phyloP scores from a whole-genome alignment of 2,888 invertebrate genomes.

The Pocota personata region DNA sequence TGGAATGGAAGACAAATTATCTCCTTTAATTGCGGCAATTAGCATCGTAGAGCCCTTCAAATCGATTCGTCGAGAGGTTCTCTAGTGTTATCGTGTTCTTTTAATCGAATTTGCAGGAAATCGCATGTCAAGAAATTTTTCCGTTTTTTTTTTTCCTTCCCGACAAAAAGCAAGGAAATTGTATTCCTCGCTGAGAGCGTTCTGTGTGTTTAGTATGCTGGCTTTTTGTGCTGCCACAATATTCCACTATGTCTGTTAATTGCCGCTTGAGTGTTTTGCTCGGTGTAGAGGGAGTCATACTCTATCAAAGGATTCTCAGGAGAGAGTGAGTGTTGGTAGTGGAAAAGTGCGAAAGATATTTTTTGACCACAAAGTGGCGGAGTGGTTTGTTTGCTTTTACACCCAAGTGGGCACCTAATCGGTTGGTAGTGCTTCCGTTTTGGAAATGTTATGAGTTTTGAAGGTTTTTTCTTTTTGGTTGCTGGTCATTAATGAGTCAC shows the following conservation, averaged over 20 bases:
- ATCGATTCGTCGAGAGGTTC: conserved; percentile 26
- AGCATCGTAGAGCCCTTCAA: conserved; percentile 32
- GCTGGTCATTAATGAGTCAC: not conserved
- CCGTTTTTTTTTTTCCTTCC: not conserved
- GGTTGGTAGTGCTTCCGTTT: not conserved
- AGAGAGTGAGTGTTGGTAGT: not conserved
- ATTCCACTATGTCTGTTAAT: conserved; percentile 25
- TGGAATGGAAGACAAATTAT: conserved; percentile 47
- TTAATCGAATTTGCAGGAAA: conserved; percentile 56
- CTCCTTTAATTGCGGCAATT: conserved; percentile 58
- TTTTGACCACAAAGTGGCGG: conserved; percentile 41
- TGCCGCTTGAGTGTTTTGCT: conserved; percentile 17
- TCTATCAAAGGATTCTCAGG: conserved; percentile 28
- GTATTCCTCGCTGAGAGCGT: not conserved
- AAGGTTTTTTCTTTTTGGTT: not conserved
- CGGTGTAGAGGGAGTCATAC: not conserved
- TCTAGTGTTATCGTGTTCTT: conserved; percentile 39
- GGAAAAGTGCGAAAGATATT: conserved; percentile 38
- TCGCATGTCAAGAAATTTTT: conserved; percentile 51
- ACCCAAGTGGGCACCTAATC: not conserved
- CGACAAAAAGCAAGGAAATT: not conserved
- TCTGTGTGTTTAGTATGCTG: not conserved
- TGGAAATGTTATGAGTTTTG: not conserved
- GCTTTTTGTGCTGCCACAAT: not conserved
- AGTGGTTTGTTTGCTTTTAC: conserved; percentile 30